Evolutionary conservation across 2,888 invertebrate species (phyloP), one percentile per base, ranked within the genome.

Genomic region (Clanis bilineata): DNA sequence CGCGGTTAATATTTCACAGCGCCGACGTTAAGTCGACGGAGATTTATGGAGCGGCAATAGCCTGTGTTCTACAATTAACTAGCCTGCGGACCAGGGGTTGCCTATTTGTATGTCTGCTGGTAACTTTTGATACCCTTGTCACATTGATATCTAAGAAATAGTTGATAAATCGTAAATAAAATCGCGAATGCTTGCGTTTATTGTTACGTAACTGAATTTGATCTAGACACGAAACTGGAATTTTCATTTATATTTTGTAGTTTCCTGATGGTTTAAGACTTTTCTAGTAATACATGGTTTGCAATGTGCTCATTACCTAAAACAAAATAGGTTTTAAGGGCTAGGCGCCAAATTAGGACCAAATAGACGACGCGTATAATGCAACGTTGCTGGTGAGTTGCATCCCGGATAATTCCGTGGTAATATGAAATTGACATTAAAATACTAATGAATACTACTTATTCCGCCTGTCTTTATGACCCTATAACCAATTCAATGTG

Each of bases 1-100:
- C 79, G 88, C 80, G 85, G 89, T 88, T 90, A 90, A 90, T 90
- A 90, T 90, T 90, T 90, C 89, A 90, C 85, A 73, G 75, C 70
- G 85, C 82, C 80, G 89, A 86, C 88, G 85, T 80, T 88, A 88
- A 88, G 88, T 87, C 86, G 88, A 89, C 88, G 77, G 73, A 82
- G 89, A 89, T 89, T 89, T 89, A 89, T 88, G 85, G 74, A 68
- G 75, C 80, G 73, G 77, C 77, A 76, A 84, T 83, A 75, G 82
- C 83, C 85, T 82, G 77, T 86, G 88, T 87, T 87, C 83, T 83
- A 88, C 88, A 90, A 89, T 90, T 89, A 89, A 86, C 88, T 84
- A 77, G 79, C 77, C 66, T 71, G 66, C 61, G 66, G 65, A 66
- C 67, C 65, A 56, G 61, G 68, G 55, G 64, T 60, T 63, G 62